Percentiles rank a stretch among this genome's conserved stretches.
phyloP scores from a whole-genome alignment of 1,140 invertebrate species.

The Eurosta solidaginis region DNA sequence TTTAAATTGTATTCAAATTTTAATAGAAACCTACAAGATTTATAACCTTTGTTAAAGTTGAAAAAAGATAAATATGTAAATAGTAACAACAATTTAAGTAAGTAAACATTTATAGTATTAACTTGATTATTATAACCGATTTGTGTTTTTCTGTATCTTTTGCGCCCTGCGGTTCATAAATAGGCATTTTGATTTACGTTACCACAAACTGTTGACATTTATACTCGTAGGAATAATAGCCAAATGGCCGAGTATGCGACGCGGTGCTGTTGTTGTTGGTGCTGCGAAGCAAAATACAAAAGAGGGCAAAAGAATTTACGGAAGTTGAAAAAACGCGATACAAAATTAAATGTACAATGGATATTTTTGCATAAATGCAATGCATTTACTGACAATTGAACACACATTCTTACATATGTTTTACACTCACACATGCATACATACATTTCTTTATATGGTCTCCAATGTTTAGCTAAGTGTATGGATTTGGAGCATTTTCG shows the following conservation, averaged over 20 bases:
- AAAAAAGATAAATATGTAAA: background rate
- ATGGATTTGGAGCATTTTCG: background rate
- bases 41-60: background rate
- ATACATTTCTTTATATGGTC: no score
- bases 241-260: background rate
- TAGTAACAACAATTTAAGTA: background rate
- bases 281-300: background rate
- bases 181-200: constrained; percentile 25
- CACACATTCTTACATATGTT: background rate
- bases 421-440: background rate
- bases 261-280: background rate
- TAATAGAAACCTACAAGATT: constrained; percentile 14
- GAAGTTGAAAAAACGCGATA: background rate
- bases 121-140: constrained; percentile 4
- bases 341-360: constrained; percentile 1
- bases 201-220: constrained; percentile 26
- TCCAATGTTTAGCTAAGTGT: no score
- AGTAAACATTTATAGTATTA: constrained; percentile 5
- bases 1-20: constrained; percentile 25
- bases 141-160: no score
- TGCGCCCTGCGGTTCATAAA: constrained; percentile 10
- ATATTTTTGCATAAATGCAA: constrained; percentile 18
- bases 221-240: no score
- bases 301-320: background rate
- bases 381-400: background rate